phyloP scores from a whole-genome alignment of 1,140 invertebrate genomes.

The Chrysopa pallens region DNA sequence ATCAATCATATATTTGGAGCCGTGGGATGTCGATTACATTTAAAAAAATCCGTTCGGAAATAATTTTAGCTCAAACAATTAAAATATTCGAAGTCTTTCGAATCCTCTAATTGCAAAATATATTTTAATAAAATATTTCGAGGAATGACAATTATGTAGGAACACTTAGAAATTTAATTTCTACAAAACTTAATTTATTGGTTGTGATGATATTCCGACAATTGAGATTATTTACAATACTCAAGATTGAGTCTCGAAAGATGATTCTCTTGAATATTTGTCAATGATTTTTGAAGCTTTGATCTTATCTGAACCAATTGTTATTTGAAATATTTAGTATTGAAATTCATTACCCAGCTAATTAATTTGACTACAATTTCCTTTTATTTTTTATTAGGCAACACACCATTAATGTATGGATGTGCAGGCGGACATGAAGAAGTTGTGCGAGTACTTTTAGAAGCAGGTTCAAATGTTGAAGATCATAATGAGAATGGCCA shows the following conservation, averaged over 20 bases:
- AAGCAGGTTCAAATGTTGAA: slow-evolving; percentile 87
- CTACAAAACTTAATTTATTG: not conserved
- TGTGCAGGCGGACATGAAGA: slow-evolving; percentile 91
- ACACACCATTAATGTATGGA: slow-evolving; percentile 96
- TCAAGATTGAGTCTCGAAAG: not conserved
- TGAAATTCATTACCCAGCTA: no score
- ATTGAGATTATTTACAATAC: not conserved
- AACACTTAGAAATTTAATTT: no score
- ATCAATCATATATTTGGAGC: no score
- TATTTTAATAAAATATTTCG: no score
- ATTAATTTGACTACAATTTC: no score
- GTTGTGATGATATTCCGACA: not conserved
- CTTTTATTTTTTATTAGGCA: slow-evolving; percentile 33
- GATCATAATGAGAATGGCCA: slow-evolving; percentile 98
- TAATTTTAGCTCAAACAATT: no score
- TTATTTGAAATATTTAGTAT: no score
- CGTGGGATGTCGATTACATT: no score
- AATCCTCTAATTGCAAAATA: no score
- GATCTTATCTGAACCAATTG: not conserved
- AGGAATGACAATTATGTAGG: no score
- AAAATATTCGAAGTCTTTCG: no score
- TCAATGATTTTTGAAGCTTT: not conserved
- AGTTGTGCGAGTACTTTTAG: slow-evolving; percentile 75
- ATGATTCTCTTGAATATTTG: not conserved
- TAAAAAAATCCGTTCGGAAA: no score